A percentile compares a stretch with the other conserved stretches of the same genome.
phyloP scores from a whole-genome alignment of 2,888 invertebrate genomes.

The Hydrotaea cyrtoneurina region DNA sequence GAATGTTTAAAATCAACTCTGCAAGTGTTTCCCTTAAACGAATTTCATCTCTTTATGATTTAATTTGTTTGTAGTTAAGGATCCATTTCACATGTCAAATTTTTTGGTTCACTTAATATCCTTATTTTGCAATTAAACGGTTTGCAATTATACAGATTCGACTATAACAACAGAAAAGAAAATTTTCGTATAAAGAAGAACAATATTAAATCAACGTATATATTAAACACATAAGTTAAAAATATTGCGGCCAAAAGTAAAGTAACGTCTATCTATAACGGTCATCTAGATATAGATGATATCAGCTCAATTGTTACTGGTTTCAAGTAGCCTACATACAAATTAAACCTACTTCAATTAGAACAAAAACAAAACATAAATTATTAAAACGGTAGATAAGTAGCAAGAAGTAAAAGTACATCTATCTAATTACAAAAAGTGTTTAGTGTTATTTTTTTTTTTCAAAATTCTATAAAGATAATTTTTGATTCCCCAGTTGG shows the following conservation, averaged over 20 bases:
- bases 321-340: conserved; percentile 33
- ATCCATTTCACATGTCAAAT: no score
- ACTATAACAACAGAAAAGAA: no score
- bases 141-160: no score
- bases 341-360: background rate
- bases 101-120: no score
- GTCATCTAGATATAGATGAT: conserved; percentile 56
- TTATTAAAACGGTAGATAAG: background rate
- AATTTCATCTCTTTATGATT: no score
- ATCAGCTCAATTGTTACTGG: conserved; percentile 6
- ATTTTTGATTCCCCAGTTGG: background rate
- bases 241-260: background rate
- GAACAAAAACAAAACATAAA: no score
- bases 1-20: no score
- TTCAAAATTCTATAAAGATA: conserved; percentile 44
- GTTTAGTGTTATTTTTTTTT: conserved; percentile 35
- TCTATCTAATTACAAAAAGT: conserved; percentile 61
- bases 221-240: conserved; percentile 51
- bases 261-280: conserved; percentile 2
- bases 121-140: no score
- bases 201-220: conserved; percentile 20
- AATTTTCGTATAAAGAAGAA: no score
- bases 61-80: no score
- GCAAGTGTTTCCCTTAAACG: no score
- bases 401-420: conserved; percentile 27